Percentiles rank a stretch among this genome's conserved stretches.
Evolutionary conservation across 2,113 vertebrate genomes (phyloP).

Genomic region (Balaenoptera acutorostrata): DNA sequence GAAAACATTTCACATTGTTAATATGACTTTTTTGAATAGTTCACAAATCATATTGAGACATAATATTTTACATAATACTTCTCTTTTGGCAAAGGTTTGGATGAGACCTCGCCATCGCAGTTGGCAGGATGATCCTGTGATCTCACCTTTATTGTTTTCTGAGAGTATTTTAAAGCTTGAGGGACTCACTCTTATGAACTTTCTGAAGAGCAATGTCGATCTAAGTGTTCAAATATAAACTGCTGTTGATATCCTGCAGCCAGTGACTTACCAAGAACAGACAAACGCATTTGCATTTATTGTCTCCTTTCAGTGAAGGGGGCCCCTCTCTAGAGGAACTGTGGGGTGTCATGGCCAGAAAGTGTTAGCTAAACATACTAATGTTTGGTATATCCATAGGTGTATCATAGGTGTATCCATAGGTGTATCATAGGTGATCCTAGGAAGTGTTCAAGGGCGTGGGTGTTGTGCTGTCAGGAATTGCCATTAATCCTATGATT

Average conservation of each 20-base stretch:
- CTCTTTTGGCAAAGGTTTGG: neutral
- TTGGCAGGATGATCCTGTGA: neutral
- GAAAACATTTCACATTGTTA: neutral
- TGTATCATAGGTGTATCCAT: neutral
- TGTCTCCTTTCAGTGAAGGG: neutral
- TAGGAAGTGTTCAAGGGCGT: neutral
- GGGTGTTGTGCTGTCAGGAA: neutral
- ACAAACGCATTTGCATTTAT: neutral
- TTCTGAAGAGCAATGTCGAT: neutral
- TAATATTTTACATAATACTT: neutral
- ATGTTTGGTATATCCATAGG: neutral
- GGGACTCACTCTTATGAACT: neutral
- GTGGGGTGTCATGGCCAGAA: neutral
- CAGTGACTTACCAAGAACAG: neutral
- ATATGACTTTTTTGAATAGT: neutral
- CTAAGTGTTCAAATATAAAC: neutral
- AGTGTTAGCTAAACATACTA: neutral
- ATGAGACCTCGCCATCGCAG: fast-evolving
- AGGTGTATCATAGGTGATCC: neutral
- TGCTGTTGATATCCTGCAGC: fast-evolving
- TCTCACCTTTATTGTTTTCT: neutral
- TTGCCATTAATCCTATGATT: neutral
- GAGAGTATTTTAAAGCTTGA: neutral
- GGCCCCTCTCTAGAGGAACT: fast-evolving
- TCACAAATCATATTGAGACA: neutral